Evolutionary conservation across 2,113 vertebrate genomes (phyloP).

Genomic region (Speoplatyrhinus poulsoni): DNA sequence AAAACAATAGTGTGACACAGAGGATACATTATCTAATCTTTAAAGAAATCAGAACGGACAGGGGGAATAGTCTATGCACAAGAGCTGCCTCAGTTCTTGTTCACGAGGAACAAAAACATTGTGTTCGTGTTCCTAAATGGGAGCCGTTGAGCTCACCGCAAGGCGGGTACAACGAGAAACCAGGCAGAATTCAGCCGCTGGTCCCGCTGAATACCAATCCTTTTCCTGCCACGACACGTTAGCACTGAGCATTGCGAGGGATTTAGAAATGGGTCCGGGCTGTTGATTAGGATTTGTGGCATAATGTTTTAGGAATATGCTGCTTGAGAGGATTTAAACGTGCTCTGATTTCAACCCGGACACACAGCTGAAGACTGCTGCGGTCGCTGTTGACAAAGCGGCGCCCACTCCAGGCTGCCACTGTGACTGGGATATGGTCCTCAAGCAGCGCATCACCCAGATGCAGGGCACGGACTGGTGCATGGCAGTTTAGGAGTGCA

Average conservation of each 20-base stretch:
- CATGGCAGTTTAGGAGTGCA: conserved; percentile 64
- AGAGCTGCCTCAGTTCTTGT: conserved; percentile 62
- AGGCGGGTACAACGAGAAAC: conserved; percentile 63
- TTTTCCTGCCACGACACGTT: conserved; percentile 44
- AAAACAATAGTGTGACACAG: conserved; percentile 32
- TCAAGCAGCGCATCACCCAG: conserved; percentile 68
- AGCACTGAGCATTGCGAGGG: conserved; percentile 56
- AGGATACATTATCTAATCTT: conserved; percentile 4
- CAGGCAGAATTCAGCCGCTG: conserved; percentile 59
- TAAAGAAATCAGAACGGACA: conserved; percentile 34
- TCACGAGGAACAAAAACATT: conserved; percentile 64
- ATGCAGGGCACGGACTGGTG: conserved; percentile 52
- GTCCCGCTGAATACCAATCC: conserved; percentile 54
- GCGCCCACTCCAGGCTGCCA: conserved; percentile 52
- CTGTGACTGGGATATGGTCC: conserved; percentile 68
- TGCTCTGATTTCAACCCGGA: conserved; percentile 65
- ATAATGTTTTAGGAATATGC: conserved; percentile 55
- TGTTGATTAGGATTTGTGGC: conserved; percentile 55
- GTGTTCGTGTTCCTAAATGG: conserved; percentile 68
- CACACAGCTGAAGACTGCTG: conserved; percentile 60
- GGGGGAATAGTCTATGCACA: conserved; percentile 51
- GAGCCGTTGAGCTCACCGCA: conserved; percentile 66
- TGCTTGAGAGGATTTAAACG: conserved; percentile 56
- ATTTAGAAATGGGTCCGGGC: conserved; percentile 39
- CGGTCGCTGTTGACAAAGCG: conserved; percentile 45